Evolutionary conservation across 2,888 invertebrate genomes (phyloP).

Genomic region (Acronicta aceris): DNA sequence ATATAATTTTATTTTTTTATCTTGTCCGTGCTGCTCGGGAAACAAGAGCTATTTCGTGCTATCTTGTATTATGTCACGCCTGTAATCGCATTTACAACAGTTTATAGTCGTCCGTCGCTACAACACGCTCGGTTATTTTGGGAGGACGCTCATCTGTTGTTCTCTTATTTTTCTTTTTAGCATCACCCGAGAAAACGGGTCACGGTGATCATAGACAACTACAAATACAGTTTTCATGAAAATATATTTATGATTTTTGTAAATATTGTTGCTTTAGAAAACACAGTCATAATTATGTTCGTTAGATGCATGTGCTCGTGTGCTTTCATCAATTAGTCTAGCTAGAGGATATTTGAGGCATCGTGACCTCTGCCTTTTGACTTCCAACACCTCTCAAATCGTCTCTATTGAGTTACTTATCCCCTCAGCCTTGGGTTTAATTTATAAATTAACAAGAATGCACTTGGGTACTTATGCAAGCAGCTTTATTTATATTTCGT

Average conservation of each 20-base stretch:
- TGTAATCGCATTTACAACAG: conserved; percentile 69
- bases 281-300: conserved; percentile 30
- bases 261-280: conserved; percentile 11
- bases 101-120: conserved; percentile 76
- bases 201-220: conserved; percentile 61
- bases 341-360: conserved; percentile 39
- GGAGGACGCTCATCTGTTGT: conserved; percentile 77
- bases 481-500: neutral
- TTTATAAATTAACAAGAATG: conserved; percentile 56
- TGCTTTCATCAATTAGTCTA: conserved; percentile 54
- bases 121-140: conserved; percentile 77
- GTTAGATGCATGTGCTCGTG: conserved; percentile 12
- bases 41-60: conserved; percentile 19
- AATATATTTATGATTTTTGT: conserved; percentile 6
- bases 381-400: conserved; percentile 65
- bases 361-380: conserved; percentile 71
- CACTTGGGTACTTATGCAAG: conserved; percentile 10
- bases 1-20: no score
- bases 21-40: neutral
- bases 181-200: conserved; percentile 71
- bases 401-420: conserved; percentile 68
- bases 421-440: conserved; percentile 59
- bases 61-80: conserved; percentile 69
- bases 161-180: conserved; percentile 74
- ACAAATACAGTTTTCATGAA: conserved; percentile 53